Evolutionary conservation across 2,888 invertebrate species (phyloP).

Genomic region (Tiliacea citrago): DNA sequence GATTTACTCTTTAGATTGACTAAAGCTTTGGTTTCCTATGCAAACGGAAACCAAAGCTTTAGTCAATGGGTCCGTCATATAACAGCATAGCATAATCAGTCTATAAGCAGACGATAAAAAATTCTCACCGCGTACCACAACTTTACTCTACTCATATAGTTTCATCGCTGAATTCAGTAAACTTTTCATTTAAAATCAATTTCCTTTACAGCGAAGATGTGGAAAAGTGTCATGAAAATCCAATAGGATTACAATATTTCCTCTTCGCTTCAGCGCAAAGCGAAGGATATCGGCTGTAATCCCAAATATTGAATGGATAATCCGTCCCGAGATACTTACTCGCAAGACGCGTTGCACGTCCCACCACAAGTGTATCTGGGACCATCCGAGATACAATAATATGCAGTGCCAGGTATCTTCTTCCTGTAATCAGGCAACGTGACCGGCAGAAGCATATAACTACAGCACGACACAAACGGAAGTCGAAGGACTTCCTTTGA

Average conservation of each 20-base stretch:
- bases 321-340: slow-evolving; percentile 4
- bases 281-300: slow-evolving; percentile 35
- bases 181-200: slow-evolving; percentile 50
- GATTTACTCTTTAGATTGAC: background rate
- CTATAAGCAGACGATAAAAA: no score
- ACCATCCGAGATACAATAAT: background rate
- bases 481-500: background rate
- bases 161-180: slow-evolving; percentile 15
- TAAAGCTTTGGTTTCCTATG: background rate
- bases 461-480: background rate
- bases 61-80: no score
- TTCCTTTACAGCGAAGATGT: slow-evolving; percentile 24
- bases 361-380: background rate
- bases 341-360: background rate
- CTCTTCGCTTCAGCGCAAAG: slow-evolving; percentile 5
- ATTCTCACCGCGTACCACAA: background rate
- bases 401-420: background rate
- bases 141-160: background rate
- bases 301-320: slow-evolving; percentile 43
- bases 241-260: slow-evolving; percentile 55
- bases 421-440: background rate
- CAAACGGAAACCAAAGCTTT: no score
- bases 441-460: background rate
- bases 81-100: no score
- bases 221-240: slow-evolving; percentile 43